phyloP scores from a whole-genome alignment of 64 coral and sea anemone genomes.

The Pachyseris speciosa region DNA sequence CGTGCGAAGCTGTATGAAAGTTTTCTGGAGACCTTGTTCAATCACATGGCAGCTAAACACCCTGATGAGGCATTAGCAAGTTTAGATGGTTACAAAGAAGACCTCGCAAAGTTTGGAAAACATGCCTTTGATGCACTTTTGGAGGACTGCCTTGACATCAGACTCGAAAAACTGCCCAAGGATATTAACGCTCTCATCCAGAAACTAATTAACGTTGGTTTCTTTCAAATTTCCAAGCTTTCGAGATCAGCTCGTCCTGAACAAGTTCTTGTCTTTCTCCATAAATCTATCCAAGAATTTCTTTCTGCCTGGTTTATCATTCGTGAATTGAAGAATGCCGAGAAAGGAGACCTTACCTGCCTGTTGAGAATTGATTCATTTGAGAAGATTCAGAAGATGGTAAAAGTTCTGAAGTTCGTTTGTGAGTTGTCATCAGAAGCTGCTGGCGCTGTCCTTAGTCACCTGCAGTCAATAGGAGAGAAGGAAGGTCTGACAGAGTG shows the following conservation, averaged over 20 bases:
- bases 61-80: no score
- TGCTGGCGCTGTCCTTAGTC: neutral
- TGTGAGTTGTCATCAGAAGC: conserved; percentile 6
- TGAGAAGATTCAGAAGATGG: neutral
- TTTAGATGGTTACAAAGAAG: no score
- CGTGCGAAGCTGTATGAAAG: conserved; percentile 14
- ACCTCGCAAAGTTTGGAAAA: conserved; percentile 59
- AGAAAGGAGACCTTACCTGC: neutral
- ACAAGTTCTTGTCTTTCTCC: no score
- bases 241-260: conserved; percentile 30
- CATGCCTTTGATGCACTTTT: conserved; percentile 34
- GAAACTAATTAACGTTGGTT: neutral
- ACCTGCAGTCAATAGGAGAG: neutral
- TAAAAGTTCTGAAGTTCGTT: neutral
- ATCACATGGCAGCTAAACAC: no score
- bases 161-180: neutral
- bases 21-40: neutral
- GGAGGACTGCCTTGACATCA: conserved; percentile 2
- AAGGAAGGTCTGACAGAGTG: neutral
- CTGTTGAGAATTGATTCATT: neutral
- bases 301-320: conserved; percentile 42
- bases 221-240: no score
- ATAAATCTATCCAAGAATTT: conserved; percentile 61
- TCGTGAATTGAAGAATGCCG: neutral
- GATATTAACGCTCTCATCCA: neutral